Base-by-base conservation (phyloP, 2,888 invertebrate genomes). In the Linnaemya vulpina region DNA sequence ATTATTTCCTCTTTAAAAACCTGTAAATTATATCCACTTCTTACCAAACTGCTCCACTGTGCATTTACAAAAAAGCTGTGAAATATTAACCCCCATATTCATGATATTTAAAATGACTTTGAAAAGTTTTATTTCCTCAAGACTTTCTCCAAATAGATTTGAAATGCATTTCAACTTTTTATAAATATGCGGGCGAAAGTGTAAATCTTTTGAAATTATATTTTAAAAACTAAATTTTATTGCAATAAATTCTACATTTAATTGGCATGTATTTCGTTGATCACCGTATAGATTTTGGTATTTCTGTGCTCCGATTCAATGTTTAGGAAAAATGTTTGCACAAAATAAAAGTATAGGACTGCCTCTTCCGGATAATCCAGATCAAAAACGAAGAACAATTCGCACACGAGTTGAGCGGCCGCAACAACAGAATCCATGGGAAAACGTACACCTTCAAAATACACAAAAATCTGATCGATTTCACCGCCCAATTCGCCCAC, bases 321-420 rank as follows among this genome's bases (percentile, higher is more conserved):
- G 20, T 83, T 82, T 17, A 85, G 17, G 67, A 85, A 85, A 53
- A 63, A 79, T 11, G 82, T 75, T 78, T 85, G 85, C 7, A 75
- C 35, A 25, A 85, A 85, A 60, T 78, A 65, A 67, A 79, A 85
- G 51, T 46, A 85, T 9, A 85, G 10, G 0, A 71, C 40, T 2
- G 85, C 70, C 35, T 85, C 85, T 22, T 85, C 82, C 0, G 85
- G 85, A 40, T 82, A 85, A n/a, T 82, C 85, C 22, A 85, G 30
- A 55, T 83, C 82, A 43, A 85, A 85, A 1, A 85, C 68, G 20
- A 85, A 85, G 53, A 74, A 85, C 2, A 85, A 55, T 75, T 85
- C 78, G 38, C 74, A 79, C 7, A 78, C 74, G 3, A 85, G 25
- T 67, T 85, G 78, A n/a, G 78, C 82, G 1, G 85, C 85, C 3